phyloP scores from a whole-genome alignment of 2,113 vertebrate species.

The Alexandromys fortis region DNA sequence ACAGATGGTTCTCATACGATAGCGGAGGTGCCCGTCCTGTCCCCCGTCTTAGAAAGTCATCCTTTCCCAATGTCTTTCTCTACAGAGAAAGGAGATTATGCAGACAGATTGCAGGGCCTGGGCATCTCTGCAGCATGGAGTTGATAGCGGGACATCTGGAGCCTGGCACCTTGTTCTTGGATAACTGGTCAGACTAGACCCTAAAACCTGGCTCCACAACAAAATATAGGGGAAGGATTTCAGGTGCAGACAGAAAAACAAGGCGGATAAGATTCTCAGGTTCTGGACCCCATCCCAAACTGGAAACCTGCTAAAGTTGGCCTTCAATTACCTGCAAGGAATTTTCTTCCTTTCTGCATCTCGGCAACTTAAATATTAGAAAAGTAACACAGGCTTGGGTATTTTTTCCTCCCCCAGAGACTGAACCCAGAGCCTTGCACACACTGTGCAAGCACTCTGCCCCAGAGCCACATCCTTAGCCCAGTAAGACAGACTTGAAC shows the following conservation, averaged over 20 bases:
- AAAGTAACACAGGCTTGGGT: background rate
- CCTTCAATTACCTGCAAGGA: background rate
- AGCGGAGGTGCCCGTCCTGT: conserved; percentile 61
- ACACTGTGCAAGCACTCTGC: background rate
- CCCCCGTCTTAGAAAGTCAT: conserved; percentile 70
- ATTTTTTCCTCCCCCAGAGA: background rate
- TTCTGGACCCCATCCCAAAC: background rate
- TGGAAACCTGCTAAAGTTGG: background rate
- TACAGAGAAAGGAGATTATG: conserved; percentile 61
- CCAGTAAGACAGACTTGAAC: background rate
- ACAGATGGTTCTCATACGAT: conserved; percentile 73
- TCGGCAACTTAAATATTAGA: background rate
- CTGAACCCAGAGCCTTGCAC: background rate
- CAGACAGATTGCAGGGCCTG: conserved; percentile 58
- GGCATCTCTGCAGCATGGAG: conserved; percentile 56
- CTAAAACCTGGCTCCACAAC: conserved; percentile 35
- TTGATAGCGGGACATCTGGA: conserved; percentile 54
- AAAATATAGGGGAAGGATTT: conserved; percentile 51
- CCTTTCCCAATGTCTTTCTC: conserved; percentile 69
- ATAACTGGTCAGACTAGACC: conserved; percentile 54
- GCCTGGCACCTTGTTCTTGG: conserved; percentile 50
- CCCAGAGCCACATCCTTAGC: background rate
- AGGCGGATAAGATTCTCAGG: conserved; percentile 9
- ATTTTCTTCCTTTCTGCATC: background rate
- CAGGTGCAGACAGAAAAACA: conserved; percentile 24